Evolutionary conservation across 2,888 invertebrate genomes (phyloP), one percentile per base, ranked within the genome.

Genomic region (Nemotelus pantherinus): DNA sequence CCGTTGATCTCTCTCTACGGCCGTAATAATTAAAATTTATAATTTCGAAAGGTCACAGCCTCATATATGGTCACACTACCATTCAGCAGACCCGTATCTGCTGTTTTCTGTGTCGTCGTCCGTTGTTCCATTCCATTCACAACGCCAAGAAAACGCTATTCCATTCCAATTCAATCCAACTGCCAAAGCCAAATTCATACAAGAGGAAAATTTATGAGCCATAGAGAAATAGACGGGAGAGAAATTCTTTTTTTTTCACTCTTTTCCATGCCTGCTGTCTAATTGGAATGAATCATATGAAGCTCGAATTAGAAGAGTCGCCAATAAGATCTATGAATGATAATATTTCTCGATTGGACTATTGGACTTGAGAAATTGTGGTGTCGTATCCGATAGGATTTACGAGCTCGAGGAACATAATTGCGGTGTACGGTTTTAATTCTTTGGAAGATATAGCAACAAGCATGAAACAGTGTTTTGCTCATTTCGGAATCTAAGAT

Each of bases 1-100:
- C 47, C 3, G 57, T 25, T 25, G 25, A 25, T 9, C 50, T 50
- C 9, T 9, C 5, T 50, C 63, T 0, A 65, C 47, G 65, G 63
- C 41, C 47, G n/a, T 65, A 65, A 65, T 65, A 65, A 65, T 65
- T 65, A 65, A 65, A 65, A 45, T 65, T 65, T 65, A 65, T 65
- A 7, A 65, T 65, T 65, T 65, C 47, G n/a, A 65, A 65, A 65
- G 65, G 65, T 47, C 65, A 65, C 65, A 65, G 47, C 44, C 65
- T 45, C 65, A 65, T 47, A 45, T 25, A 57, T 10, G 57, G 25
- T 1, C 57, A 57, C 3, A 57, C 57, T 57, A 5, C 25, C 25
- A 25, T 25, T 25, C 25, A 25, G 25, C 25, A 25, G 25, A 25
- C 25, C 25, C 25, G 25, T 25, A 25, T 25, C 25, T 25, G 25